Conservation (phyloP, 2,113 vertebrate species). For the Oncorhynchus masou region DNA sequence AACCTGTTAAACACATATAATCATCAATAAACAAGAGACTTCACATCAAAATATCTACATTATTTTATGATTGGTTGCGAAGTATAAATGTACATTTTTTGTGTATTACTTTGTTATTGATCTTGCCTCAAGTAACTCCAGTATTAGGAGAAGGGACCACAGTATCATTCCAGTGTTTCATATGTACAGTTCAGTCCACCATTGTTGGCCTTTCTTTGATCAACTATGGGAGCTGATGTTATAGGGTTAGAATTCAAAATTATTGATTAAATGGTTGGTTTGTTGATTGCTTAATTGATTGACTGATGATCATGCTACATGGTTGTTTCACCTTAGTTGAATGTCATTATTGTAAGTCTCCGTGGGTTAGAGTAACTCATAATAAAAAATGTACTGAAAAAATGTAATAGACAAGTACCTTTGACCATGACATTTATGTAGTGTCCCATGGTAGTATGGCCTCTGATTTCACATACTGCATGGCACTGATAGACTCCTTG, state of each 20-base stretch:
- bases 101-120: neutral
- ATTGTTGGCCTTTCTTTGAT: neutral
- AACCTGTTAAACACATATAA: no score
- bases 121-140: neutral
- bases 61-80: no score
- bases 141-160: neutral
- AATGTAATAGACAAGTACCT: neutral
- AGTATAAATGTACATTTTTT: no score
- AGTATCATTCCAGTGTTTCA: neutral
- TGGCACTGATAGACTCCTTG: neutral
- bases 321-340: no score
- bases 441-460: neutral
- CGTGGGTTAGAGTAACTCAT: no score
- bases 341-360: no score
- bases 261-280: no score
- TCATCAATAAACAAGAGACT: no score
- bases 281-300: no score
- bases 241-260: neutral
- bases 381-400: no score
- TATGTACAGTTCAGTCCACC: neutral
- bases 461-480: neutral
- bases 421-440: neutral
- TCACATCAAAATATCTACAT: no score
- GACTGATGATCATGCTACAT: no score
- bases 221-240: neutral